Evolutionary conservation across 2,113 vertebrate species (phyloP), one percentile per base, ranked within the genome.

Genomic region (Chlorodrepanis virens): DNA sequence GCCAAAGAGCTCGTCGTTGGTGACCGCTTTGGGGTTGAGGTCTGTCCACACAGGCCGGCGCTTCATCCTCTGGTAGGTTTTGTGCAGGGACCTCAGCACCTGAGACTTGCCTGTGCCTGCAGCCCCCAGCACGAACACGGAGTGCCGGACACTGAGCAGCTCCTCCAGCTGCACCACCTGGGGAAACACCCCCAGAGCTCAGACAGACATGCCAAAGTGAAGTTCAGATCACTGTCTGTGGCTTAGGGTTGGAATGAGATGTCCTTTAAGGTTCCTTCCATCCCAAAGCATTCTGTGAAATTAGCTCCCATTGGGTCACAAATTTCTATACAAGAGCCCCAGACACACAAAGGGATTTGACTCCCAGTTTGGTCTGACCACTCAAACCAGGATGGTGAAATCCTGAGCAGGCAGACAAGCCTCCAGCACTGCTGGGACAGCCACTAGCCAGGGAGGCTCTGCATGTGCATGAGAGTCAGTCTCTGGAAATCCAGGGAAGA

Each of bases 111-210:
- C 99, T 0, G 99, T 99, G 29, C 99, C 99, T 0, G 99, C 98
- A 0, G 98, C 98, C 4, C 99, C 99, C 87, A 99, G 98, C 87
- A 99, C 98, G 7, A 99, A 99, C 93, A 99, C 99, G 0, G 99
- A 99, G 97, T 99, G 99, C 28, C 99, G 98, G 23, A 99, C 99
- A 0, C 96, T 98, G 93, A 99, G 96, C 49, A 99, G 97, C 96
- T 99, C 99, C 96, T 99, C 99, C 93, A 99, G 96, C 97, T 99
- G 99, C 57, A 99, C 98, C 94, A 99, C 99, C 99, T 99, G 90
- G 13, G 27, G 65, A 83, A 69, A 78, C 89, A 57, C 6, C 3
- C 53, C 40, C 56, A 42, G 15, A 39, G 40, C 67, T 80, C 19
- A 77, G 11, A 47, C 16, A 61, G 4, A n/a, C 14, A 4, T 1